phyloP scores from a whole-genome alignment of 2,797 vertebrate species.

The Urocyon cinereoargenteus region DNA sequence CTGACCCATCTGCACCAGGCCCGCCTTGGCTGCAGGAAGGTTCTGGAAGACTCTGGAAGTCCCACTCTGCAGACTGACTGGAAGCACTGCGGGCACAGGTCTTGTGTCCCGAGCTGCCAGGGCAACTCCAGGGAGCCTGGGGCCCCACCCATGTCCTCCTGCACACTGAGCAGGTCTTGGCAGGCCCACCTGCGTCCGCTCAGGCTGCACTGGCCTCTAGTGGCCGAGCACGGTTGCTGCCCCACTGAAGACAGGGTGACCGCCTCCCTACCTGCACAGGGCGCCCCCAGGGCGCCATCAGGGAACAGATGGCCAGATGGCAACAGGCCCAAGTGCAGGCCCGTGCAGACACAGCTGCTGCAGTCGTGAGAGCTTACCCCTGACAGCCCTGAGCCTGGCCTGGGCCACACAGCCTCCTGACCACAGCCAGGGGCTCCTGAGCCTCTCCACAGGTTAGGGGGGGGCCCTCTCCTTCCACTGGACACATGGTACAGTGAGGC shows the following conservation, averaged over 20 bases:
- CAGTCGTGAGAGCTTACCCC: neutral
- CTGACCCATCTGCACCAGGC: fast-evolving
- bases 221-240: constrained; percentile 34
- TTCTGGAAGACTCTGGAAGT: neutral
- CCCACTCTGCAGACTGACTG: too few species aligned
- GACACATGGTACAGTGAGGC: fast-evolving
- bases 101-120: neutral
- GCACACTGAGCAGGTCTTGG: fast-evolving
- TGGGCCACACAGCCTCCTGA: too few species aligned
- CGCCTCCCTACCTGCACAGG: too few species aligned
- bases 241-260: fast-evolving
- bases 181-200: neutral
- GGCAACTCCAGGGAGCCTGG: neutral
- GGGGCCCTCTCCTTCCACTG: neutral
- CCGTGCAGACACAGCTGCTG: fast-evolving
- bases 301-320: fast-evolving
- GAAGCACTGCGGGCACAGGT: neutral
- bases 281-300: fast-evolving
- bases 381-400: too few species aligned
- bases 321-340: fast-evolving
- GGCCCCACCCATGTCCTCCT: fast-evolving
- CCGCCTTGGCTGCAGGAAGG: neutral
- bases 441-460: neutral
- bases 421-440: too few species aligned
- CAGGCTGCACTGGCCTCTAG: constrained; percentile 85